Percentiles rank a stretch among this genome's conserved stretches.
Evolutionary conservation across 1,140 invertebrate species (phyloP).

Genomic region (Panagrolaimus sp.): DNA sequence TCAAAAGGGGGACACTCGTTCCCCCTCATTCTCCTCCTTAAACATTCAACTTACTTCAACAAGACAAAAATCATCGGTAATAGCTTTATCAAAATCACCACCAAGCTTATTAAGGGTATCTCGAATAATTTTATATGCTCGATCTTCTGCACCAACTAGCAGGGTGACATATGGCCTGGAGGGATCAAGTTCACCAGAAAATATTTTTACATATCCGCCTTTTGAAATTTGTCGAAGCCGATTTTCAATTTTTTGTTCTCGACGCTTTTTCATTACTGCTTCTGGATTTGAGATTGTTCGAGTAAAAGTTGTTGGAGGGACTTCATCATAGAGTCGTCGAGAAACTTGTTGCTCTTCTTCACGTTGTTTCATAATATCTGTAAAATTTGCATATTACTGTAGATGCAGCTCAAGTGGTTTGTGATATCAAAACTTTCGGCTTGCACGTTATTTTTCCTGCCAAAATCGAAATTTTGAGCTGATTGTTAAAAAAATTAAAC

Average conservation of each 20-base stretch:
- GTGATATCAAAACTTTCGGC: too few relatives aligned
- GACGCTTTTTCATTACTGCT: constrained; percentile 87
- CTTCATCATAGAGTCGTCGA: constrained; percentile 73
- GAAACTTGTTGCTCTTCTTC: constrained; percentile 27
- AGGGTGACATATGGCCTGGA: constrained; percentile 98
- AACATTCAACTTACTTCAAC: constrained; percentile 69
- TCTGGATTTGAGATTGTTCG: constrained; percentile 97
- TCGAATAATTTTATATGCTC: constrained; percentile 79
- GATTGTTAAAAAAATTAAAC: too few relatives aligned
- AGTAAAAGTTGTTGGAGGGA: constrained; percentile 88
- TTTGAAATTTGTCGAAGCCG: constrained; percentile 86
- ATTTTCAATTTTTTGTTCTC: constrained; percentile 93
- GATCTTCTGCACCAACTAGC: constrained; percentile 83
- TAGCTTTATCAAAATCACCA: constrained; percentile 69
- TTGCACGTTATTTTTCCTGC: too few relatives aligned
- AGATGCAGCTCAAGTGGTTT: too few relatives aligned
- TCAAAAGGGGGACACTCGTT: background rate
- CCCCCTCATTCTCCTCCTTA: background rate
- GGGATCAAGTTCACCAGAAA: constrained; percentile 87
- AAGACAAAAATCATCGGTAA: constrained; percentile 83
- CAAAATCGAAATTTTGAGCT: too few relatives aligned
- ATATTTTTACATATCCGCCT: constrained; percentile 91
- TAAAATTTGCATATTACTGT: background rate
- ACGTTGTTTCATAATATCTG: constrained; percentile 62
- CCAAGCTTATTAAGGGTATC: constrained; percentile 98